Evolutionary conservation across 2,888 invertebrate genomes (phyloP).

Genomic region (Volucella inflata): DNA sequence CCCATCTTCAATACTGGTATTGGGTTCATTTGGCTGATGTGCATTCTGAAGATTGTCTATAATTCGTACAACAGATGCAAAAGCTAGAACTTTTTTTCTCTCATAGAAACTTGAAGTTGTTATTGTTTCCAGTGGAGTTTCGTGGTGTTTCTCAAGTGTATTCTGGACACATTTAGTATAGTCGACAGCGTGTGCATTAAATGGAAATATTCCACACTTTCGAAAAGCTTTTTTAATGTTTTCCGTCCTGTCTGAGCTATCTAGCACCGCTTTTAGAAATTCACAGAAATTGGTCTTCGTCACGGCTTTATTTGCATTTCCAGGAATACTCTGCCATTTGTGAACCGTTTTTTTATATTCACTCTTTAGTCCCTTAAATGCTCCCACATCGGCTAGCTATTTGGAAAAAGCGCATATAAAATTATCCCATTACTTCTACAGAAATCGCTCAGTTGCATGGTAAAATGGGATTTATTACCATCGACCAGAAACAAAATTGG

Average conservation of each 20-base stretch:
- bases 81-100: slow-evolving; percentile 1
- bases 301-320: too few species aligned
- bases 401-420: slow-evolving; percentile 60
- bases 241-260: neutral
- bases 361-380: too few species aligned
- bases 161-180: slow-evolving; percentile 5
- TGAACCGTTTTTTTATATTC: neutral
- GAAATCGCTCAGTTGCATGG: slow-evolving; percentile 57
- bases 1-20: too few species aligned
- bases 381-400: slow-evolving; percentile 61
- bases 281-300: too few species aligned
- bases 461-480: slow-evolving; percentile 67
- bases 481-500: slow-evolving; percentile 63
- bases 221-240: neutral
- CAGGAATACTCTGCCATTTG: neutral
- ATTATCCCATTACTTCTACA: slow-evolving; percentile 50
- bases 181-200: neutral
- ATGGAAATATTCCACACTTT: slow-evolving; percentile 9
- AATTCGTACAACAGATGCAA: neutral
- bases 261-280: neutral
- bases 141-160: neutral
- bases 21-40: neutral
- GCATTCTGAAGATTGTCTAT: neutral
- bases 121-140: neutral
- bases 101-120: slow-evolving; percentile 12